Evolutionary conservation across 2,113 vertebrate genomes (phyloP).

Genomic region (rabbit (Oryctolagus cuniculus)): mOryCun1.1 NC_091442.1:71048001-71048500

Average conservation of each 20-base stretch:
- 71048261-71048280: background rate
- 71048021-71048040: background rate
- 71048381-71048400: background rate
- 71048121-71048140: background rate
- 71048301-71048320: background rate
- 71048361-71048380: background rate
- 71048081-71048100: slow-evolving; percentile 28
- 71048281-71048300: background rate
- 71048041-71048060: background rate
- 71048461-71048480: background rate
- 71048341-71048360: background rate
- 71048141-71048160: background rate
- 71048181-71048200: background rate
- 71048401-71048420: background rate
- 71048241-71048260: background rate
- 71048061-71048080: background rate
- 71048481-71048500: background rate
- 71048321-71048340: background rate
- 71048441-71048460: background rate
- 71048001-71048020: background rate
- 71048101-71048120: background rate
- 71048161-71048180: no score
- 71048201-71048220: background rate
- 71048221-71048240: background rate
- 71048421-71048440: background rate